Evolutionary conservation across 2,888 invertebrate genomes (phyloP).

Genomic region (Drosophila gaucha): DNA sequence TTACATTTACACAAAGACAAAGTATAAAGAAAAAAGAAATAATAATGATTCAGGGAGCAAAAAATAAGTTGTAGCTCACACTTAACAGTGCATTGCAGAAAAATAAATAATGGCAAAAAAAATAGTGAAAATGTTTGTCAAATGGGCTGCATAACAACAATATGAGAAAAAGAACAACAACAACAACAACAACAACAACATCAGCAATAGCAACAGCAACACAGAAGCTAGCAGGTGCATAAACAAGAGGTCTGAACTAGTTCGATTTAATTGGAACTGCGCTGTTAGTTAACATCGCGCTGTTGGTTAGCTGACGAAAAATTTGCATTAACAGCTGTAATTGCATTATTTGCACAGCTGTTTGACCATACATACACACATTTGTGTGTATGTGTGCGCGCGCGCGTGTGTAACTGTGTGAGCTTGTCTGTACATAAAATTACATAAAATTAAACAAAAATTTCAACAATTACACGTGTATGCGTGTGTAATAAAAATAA

Average conservation of each 20-base stretch:
- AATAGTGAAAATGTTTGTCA: conserved; percentile 4
- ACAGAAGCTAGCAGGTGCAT: conserved; percentile 44
- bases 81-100: conserved; percentile 1
- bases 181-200: conserved; percentile 10
- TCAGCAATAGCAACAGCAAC: conserved; percentile 16
- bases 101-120: background rate
- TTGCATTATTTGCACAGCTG: conserved; percentile 58
- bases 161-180: conserved; percentile 3
- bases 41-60: conserved; percentile 10
- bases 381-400: background rate
- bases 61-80: conserved; percentile 9
- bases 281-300: conserved; percentile 48
- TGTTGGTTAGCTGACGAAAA: conserved; percentile 27
- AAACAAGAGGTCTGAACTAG: conserved; percentile 50
- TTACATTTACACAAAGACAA: conserved; percentile 30
- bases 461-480: conserved; percentile 1
- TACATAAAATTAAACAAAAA: conserved; percentile 55
- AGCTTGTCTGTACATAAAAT: conserved; percentile 32
- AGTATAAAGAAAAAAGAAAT: conserved; percentile 14
- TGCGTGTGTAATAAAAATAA: background rate
- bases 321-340: conserved; percentile 59
- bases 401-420: conserved; percentile 4
- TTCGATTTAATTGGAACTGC: conserved; percentile 34
- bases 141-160: conserved; percentile 38
- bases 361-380: conserved; percentile 24